A percentile compares a stretch with the other conserved stretches of the same genome.
Conservation (phyloP, 2,888 invertebrate genomes). For the Nymphalis polychloros region DNA sequence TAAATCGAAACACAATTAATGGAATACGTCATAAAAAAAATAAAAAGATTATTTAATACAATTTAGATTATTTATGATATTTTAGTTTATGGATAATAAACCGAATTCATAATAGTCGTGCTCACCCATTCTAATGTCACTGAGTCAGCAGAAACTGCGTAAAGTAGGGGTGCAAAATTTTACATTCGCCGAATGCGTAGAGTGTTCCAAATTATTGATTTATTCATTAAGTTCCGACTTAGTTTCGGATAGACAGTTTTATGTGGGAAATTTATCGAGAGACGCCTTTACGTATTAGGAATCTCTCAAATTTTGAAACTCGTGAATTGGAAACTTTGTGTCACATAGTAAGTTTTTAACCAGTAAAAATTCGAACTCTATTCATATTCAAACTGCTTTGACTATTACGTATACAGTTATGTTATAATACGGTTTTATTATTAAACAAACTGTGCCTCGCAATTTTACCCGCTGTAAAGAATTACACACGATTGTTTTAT, state of each 20-base stretch:
- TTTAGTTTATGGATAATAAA: neutral
- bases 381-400: neutral
- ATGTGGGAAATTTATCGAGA: slow-evolving; percentile 29
- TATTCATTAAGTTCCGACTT: slow-evolving; percentile 62
- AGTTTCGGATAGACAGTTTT: slow-evolving; percentile 47
- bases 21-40: no score
- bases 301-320: slow-evolving; percentile 6
- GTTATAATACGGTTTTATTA: no score
- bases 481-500: no score
- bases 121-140: slow-evolving; percentile 37
- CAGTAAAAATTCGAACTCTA: neutral
- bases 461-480: no score
- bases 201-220: slow-evolving; percentile 57
- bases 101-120: slow-evolving; percentile 1
- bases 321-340: neutral
- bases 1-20: no score
- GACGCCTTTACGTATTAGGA: slow-evolving; percentile 12
- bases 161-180: slow-evolving; percentile 53
- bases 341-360: neutral
- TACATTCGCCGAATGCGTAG: slow-evolving; percentile 46
- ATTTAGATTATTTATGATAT: neutral
- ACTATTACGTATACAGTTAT: neutral
- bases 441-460: no score
- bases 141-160: slow-evolving; percentile 52
- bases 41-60: no score